phyloP scores from a whole-genome alignment of 2,113 vertebrate species.

The Gambusia holbrooki region DNA sequence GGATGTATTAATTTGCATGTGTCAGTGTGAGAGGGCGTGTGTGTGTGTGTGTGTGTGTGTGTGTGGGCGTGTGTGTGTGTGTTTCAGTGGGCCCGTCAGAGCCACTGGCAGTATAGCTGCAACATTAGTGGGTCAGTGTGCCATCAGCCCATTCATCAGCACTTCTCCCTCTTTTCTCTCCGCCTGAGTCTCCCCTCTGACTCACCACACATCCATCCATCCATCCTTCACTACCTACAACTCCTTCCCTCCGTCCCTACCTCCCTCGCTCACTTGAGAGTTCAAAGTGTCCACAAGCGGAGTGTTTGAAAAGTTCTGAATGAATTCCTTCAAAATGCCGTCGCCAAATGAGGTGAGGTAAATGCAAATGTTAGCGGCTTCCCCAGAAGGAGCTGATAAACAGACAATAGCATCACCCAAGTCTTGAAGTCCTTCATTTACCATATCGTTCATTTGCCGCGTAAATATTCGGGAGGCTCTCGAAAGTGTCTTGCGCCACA shows the following conservation, averaged over 20 bases:
- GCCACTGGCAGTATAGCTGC: constrained; percentile 72
- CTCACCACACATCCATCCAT: constrained; percentile 49
- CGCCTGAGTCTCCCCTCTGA: constrained; percentile 55
- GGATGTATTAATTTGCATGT: constrained; percentile 20
- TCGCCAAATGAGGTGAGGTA: background rate
- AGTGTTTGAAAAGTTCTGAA: constrained; percentile 23
- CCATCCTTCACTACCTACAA: constrained; percentile 34
- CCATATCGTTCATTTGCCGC: background rate
- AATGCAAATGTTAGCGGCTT: constrained; percentile 5
- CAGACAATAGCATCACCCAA: constrained; percentile 1
- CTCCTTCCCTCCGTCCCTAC: constrained; percentile 24
- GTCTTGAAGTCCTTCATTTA: background rate
- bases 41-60: constrained; percentile 1
- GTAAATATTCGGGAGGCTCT: background rate
- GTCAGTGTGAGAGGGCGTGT: constrained; percentile 30
- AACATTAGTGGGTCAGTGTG: constrained; percentile 84
- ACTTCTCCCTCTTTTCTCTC: constrained; percentile 56
- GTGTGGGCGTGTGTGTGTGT: too few relatives aligned
- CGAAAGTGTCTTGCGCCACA: background rate
- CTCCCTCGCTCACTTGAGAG: constrained; percentile 12
- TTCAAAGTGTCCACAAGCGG: constrained; percentile 1
- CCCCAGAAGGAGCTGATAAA: constrained; percentile 3
- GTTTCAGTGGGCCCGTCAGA: constrained; percentile 62
- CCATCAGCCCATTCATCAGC: constrained; percentile 79
- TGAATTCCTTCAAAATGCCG: constrained; percentile 17